Evolutionary conservation across 2,113 vertebrate genomes (phyloP).

Genomic region (Pygoscelis adeliae): DNA sequence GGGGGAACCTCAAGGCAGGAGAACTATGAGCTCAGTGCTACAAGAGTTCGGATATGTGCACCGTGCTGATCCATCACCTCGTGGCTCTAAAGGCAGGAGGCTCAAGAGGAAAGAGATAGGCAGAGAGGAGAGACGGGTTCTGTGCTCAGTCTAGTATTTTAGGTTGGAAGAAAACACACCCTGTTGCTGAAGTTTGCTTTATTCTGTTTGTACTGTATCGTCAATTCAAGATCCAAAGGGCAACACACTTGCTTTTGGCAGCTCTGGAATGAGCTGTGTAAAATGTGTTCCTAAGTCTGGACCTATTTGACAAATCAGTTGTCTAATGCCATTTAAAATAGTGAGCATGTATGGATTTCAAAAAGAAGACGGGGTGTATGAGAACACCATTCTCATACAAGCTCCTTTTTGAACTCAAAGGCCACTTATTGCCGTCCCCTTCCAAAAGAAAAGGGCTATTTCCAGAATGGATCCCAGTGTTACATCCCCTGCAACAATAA

Average conservation of each 20-base stretch:
- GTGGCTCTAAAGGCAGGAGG: neutral
- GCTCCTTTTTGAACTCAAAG: neutral
- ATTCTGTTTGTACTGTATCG: neutral
- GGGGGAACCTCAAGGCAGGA: neutral
- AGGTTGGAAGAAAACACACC: neutral
- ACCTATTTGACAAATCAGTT: neutral
- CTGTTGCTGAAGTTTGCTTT: neutral
- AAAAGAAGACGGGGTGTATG: neutral
- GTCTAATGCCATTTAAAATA: neutral
- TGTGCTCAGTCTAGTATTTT: neutral
- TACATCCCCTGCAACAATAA: neutral
- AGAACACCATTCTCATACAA: neutral
- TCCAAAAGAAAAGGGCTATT: neutral
- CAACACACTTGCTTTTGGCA: neutral
- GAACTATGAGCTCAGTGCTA: neutral
- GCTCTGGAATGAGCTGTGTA: neutral
- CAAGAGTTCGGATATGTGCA: neutral
- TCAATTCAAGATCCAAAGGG: neutral
- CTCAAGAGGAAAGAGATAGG: neutral
- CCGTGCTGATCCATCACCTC: neutral
- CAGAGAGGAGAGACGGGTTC: neutral
- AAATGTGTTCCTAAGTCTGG: neutral
- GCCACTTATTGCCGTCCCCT: neutral
- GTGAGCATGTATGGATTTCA: neutral
- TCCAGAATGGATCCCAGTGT: neutral